Evolutionary conservation across 1,140 invertebrate genomes (phyloP).

Genomic region (Tetranychus cinnabarinus): DNA sequence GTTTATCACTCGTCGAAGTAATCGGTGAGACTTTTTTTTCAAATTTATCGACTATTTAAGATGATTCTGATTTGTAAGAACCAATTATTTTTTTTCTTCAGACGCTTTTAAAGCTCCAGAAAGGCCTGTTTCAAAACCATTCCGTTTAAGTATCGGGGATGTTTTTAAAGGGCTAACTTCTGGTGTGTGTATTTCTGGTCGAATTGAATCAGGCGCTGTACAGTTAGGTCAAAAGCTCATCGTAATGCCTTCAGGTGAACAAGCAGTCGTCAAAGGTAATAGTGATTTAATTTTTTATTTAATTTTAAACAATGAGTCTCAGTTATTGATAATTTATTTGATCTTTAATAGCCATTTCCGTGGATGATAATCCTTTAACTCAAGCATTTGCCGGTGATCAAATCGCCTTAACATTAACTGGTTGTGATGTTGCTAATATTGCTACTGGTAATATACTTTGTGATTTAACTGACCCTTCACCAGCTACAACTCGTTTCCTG

Average conservation of each 20-base stretch:
- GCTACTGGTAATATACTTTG: constrained; percentile 62
- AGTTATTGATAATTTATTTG: background rate
- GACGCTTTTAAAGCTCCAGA: constrained; percentile 52
- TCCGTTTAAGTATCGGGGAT: constrained; percentile 78
- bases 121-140: constrained; percentile 59
- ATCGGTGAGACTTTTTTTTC: constrained; percentile 32
- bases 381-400: constrained; percentile 86
- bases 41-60: background rate
- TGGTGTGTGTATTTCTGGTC: constrained; percentile 62
- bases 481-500: constrained; percentile 51
- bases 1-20: constrained; percentile 51
- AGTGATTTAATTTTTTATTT: constrained; percentile 1
- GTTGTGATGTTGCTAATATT: constrained; percentile 42
- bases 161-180: constrained; percentile 70
- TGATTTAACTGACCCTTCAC: constrained; percentile 48
- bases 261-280: constrained; percentile 42
- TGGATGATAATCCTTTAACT: constrained; percentile 42
- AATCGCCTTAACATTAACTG: constrained; percentile 50
- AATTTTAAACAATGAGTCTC: background rate
- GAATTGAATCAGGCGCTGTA: constrained; percentile 70
- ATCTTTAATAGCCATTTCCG: constrained; percentile 27
- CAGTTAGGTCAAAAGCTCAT: constrained; percentile 62
- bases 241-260: constrained; percentile 59
- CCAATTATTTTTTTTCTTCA: constrained; percentile 11
- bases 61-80: background rate